A percentile compares a stretch with the other conserved stretches of the same genome.
phyloP scores from a whole-genome alignment of 2,113 vertebrate genomes.

The Ivindomyrus marchei region DNA sequence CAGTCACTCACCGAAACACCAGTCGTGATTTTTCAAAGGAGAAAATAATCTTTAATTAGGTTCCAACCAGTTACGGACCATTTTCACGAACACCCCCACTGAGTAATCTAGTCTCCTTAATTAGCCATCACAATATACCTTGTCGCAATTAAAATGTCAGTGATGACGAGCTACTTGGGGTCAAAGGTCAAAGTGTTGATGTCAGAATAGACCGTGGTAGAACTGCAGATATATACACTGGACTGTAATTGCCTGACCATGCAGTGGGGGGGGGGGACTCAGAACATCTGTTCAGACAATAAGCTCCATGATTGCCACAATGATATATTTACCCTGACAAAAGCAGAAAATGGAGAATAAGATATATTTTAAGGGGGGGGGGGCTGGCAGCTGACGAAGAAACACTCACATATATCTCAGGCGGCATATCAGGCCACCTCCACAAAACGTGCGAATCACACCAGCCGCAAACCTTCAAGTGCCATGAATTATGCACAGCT shows the following conservation, averaged over 20 bases:
- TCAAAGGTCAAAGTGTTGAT: background rate
- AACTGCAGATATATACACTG: background rate
- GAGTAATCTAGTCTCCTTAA: background rate
- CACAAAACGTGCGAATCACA: background rate
- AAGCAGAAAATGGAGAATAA: background rate
- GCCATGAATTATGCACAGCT: background rate
- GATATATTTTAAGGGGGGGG: background rate
- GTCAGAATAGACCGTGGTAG: background rate
- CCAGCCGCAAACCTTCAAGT: background rate
- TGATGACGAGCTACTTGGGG: background rate
- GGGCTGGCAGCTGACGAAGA: background rate
- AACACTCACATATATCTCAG: background rate
- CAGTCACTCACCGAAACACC: background rate
- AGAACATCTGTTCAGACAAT: background rate
- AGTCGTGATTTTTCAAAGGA: background rate
- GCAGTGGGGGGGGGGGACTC: background rate
- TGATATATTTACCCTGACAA: background rate
- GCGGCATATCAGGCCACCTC: background rate
- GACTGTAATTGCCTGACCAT: background rate
- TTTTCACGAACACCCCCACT: background rate
- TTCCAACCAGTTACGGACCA: background rate
- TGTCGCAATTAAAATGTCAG: slow-evolving; percentile 16
- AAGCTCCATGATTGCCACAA: background rate
- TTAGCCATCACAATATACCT: background rate
- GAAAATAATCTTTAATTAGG: slow-evolving; percentile 7